Evolutionary conservation across 2,113 vertebrate species (phyloP).

Genomic region (Myanophis thanlyinensis): DNA sequence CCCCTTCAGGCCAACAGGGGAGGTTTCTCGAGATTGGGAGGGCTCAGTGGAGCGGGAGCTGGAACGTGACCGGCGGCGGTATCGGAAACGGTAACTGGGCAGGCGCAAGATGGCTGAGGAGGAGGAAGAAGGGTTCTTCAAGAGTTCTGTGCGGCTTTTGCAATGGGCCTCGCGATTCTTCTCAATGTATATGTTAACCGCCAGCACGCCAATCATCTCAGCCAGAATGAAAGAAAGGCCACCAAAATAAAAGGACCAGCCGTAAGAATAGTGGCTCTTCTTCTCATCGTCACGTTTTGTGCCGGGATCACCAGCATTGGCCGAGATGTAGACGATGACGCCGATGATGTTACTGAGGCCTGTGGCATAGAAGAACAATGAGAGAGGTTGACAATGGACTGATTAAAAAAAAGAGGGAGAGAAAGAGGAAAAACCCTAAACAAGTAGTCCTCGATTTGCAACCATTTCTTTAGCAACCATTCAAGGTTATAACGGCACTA

Average conservation of each 20-base stretch:
- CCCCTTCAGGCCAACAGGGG: slow-evolving; percentile 78
- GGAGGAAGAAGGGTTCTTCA: slow-evolving; percentile 80
- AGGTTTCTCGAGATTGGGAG: slow-evolving; percentile 85
- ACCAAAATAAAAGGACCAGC: slow-evolving; percentile 94
- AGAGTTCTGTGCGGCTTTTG: slow-evolving; percentile 87
- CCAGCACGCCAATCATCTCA: slow-evolving; percentile 90
- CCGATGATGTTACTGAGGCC: slow-evolving; percentile 94
- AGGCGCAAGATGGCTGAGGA: slow-evolving; percentile 87
- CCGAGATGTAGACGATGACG: slow-evolving; percentile 93
- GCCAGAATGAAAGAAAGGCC: slow-evolving; percentile 93
- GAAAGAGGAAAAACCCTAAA: neutral
- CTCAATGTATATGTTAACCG: slow-evolving; percentile 93
- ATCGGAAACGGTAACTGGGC: slow-evolving; percentile 91
- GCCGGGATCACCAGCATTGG: slow-evolving; percentile 88
- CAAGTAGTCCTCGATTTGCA: no score
- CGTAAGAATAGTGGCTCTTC: slow-evolving; percentile 92
- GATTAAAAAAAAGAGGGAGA: neutral
- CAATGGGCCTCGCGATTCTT: slow-evolving; percentile 91
- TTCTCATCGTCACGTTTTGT: slow-evolving; percentile 90
- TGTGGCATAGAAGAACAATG: slow-evolving; percentile 54
- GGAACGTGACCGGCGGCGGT: slow-evolving; percentile 79
- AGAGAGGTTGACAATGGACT: neutral
- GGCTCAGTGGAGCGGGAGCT: slow-evolving; percentile 88
- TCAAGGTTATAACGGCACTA: no score
- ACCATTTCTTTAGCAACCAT: no score